Percentiles rank a stretch among this genome's conserved stretches.
These are phyloP conservation scores for Nasonia longicornis DNA, from an alignment of 1,140 invertebrate genomes.

Conservation along the genomic window DNA sequence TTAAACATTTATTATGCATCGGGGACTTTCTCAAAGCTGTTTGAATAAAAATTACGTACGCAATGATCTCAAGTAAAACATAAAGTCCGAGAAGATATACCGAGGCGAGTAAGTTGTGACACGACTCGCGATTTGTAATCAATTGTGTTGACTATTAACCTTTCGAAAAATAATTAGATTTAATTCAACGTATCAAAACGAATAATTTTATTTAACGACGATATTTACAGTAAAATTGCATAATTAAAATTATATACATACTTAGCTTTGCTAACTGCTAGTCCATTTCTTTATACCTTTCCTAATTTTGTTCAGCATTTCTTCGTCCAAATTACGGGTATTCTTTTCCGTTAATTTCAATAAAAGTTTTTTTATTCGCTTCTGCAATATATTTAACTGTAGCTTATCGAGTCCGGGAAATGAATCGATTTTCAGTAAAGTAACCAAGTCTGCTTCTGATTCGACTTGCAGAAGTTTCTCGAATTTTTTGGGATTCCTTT, in stretches of 20 bases:
- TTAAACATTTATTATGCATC: not conserved
- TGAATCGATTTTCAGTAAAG: constrained; percentile 49
- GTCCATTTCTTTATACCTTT: constrained; percentile 47
- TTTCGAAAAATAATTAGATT: too few relatives aligned
- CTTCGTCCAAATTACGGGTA: constrained; percentile 33
- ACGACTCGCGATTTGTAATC: not conserved
- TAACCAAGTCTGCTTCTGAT: constrained; percentile 49
- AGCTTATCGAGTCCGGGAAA: constrained; percentile 56
- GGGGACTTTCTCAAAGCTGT: not conserved
- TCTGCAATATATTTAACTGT: constrained; percentile 56
- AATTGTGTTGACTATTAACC: too few relatives aligned
- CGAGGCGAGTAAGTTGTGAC: not conserved
- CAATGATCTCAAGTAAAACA: too few relatives aligned
- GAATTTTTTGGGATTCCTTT: constrained; percentile 6
- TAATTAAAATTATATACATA: not conserved
- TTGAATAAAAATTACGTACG: not conserved
- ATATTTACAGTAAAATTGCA: not conserved
- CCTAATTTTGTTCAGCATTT: constrained; percentile 44
- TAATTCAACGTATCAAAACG: too few relatives aligned
- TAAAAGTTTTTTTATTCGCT: constrained; percentile 50
- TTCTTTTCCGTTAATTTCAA: constrained; percentile 47
- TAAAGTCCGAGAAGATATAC: not conserved
- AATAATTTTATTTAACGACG: too few relatives aligned
- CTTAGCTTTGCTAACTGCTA: not conserved
- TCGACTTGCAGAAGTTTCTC: constrained; percentile 39